Conservation (phyloP, 2,888 invertebrate genomes). For the Chrysolina americana region DNA sequence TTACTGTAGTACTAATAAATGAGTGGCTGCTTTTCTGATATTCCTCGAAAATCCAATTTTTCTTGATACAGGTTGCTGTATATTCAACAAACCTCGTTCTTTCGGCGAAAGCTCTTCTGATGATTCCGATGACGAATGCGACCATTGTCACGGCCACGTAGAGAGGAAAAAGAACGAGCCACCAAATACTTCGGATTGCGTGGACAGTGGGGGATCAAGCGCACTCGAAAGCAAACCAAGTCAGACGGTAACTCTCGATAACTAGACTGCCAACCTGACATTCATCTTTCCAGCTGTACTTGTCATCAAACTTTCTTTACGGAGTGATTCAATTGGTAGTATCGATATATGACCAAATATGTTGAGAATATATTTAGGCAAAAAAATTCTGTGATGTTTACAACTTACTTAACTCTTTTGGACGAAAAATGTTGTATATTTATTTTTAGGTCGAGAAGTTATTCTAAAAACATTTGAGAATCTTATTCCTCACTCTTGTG, state of each 20-base stretch:
- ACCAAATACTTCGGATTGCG: constrained; percentile 30
- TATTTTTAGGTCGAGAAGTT: neutral
- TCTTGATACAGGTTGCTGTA: constrained; percentile 78
- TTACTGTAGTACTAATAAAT: too few species aligned
- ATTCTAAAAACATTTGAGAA: neutral
- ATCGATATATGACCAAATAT: constrained; percentile 11
- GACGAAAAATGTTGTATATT: too few species aligned
- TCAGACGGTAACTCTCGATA: constrained; percentile 43
- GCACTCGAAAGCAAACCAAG: constrained; percentile 32
- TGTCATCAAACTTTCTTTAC: neutral
- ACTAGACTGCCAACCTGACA: constrained; percentile 9
- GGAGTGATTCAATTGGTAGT: neutral
- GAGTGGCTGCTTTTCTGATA: too few species aligned
- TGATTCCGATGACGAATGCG: constrained; percentile 86
- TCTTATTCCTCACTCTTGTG: neutral
- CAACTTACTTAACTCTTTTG: neutral
- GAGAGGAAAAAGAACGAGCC: constrained; percentile 71
- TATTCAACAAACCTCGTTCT: constrained; percentile 90
- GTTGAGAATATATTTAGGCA: constrained; percentile 9
- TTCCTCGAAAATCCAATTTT: too few species aligned
- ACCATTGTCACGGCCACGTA: constrained; percentile 88
- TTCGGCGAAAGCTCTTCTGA: constrained; percentile 93
- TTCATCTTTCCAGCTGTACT: neutral
- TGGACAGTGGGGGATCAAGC: constrained; percentile 33
- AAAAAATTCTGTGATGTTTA: constrained; percentile 21